These are phyloP conservation scores for Limnephilus auricula DNA, from an alignment of 2,888 invertebrate genomes.

Conservation along the genomic window DNA sequence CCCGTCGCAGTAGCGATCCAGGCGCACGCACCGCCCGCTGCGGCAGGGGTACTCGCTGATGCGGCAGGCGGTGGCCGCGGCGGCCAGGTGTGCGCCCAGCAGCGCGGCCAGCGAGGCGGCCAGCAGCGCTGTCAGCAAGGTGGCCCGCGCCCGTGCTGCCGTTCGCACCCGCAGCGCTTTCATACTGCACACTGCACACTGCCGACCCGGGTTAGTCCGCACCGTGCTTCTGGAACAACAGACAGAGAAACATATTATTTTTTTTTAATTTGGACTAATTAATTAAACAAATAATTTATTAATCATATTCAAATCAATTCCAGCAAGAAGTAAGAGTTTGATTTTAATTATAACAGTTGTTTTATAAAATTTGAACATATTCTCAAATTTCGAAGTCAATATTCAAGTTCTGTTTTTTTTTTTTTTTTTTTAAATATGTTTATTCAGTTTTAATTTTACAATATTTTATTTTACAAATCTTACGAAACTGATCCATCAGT, in stretches of 20 bases:
- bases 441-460: too few species aligned
- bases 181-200: conserved; percentile 21
- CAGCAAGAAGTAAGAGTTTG: too few species aligned
- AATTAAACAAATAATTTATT: too few species aligned
- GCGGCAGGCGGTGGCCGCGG: conserved; percentile 81
- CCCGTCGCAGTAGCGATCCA: conserved; percentile 92
- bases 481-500: too few species aligned
- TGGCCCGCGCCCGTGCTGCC: neutral
- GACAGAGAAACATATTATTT: neutral
- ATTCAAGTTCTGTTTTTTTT: too few species aligned
- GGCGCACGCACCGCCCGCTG: conserved; percentile 84
- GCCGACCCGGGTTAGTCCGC: conserved; percentile 18
- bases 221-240: conserved; percentile 48
- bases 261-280: neutral
- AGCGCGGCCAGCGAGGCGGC: conserved; percentile 46
- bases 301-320: too few species aligned
- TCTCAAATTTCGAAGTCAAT: too few species aligned
- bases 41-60: conserved; percentile 88
- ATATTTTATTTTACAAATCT: too few species aligned
- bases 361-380: too few species aligned
- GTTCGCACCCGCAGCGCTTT: conserved; percentile 24
- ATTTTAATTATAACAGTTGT: too few species aligned
- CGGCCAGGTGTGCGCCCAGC: conserved; percentile 69
- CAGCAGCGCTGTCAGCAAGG: conserved; percentile 45
- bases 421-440: too few species aligned